phyloP scores from a whole-genome alignment of 2,113 vertebrate species.

The Cynocephalus volans region DNA sequence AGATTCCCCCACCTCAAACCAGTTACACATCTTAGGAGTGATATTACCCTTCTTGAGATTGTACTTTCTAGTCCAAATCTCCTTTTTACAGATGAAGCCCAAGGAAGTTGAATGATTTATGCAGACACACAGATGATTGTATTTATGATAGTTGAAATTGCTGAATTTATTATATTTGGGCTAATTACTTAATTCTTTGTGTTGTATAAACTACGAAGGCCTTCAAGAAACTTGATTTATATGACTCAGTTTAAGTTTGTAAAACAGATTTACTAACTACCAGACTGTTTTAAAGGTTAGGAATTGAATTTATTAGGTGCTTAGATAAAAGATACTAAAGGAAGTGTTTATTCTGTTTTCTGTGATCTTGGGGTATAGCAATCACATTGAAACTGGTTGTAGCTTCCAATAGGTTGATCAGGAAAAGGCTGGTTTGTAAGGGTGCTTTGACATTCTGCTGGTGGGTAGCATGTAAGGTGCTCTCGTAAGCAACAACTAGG shows the following conservation, averaged over 20 bases:
- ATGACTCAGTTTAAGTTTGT: background rate
- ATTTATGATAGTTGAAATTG: background rate
- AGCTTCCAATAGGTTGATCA: background rate
- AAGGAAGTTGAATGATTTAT: background rate
- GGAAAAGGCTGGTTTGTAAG: background rate
- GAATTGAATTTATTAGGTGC: background rate
- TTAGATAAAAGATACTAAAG: background rate
- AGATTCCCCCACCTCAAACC: background rate
- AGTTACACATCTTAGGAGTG: background rate
- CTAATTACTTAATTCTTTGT: slow-evolving; percentile 14
- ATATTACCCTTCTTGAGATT: background rate
- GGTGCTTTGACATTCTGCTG: background rate
- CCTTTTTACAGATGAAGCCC: background rate
- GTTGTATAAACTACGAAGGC: background rate
- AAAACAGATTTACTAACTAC: slow-evolving; percentile 11
- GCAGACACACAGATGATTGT: background rate
- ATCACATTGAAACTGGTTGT: background rate
- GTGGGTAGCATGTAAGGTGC: background rate
- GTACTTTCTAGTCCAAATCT: background rate
- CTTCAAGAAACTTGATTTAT: slow-evolving; percentile 44
- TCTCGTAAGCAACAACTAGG: background rate
- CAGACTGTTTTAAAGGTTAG: background rate
- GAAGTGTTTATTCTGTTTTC: background rate
- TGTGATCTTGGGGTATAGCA: background rate
- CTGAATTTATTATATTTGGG: background rate